Evolutionary conservation across 2,797 vertebrate species (phyloP), one percentile per base, ranked within the genome.

Genomic region (Enteromius paludinosus): DNA sequence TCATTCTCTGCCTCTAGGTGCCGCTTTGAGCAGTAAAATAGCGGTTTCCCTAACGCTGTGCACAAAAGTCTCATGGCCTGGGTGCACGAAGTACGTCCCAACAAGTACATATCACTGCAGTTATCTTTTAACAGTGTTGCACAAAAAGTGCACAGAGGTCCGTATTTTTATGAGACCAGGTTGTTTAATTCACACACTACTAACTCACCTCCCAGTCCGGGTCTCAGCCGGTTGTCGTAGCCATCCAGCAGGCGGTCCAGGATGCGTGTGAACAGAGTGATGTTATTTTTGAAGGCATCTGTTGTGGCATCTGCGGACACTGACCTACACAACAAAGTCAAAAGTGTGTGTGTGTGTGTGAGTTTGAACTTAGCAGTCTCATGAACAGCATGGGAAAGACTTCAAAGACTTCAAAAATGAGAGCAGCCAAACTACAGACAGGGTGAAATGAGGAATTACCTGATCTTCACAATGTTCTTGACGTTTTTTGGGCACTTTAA

Each of bases 191-290:
- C 49, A 43, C 28, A 62, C 17, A 8, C 17, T 33, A 23, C 25
- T 62, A 74, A 69, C 94, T 96, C 95, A 99, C 98, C 98, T 94
- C 97, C 98, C 68, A 99, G 94, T 90, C 98, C 98, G 85, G 98
- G 98, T 91, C 98, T 95, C 83, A 99, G 96, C 41, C 98, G 97
- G 94, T 99, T 99, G 94, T 99, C 98, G 69, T 99, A 99, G 86
- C 97, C 98, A 90, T 99, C 98, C 91, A 99, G 93, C 80, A 99
- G 96, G 92, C 97, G 95, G 95, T 99, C 98, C 91, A 99, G 95
- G 94, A 99, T 99, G 89, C 96, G 96, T 59, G 98, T 99, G 89
- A 99, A 99, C 91, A 97, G 95, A 86, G 97, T 99, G 91, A 98
- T 99, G 93, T 98, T 99, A 94, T 97, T 97, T 94, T 97, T 97